These are phyloP conservation scores for Myxocyprinus asiaticus DNA, from an alignment of 2,113 vertebrate genomes.

Conservation along the genomic window DNA sequence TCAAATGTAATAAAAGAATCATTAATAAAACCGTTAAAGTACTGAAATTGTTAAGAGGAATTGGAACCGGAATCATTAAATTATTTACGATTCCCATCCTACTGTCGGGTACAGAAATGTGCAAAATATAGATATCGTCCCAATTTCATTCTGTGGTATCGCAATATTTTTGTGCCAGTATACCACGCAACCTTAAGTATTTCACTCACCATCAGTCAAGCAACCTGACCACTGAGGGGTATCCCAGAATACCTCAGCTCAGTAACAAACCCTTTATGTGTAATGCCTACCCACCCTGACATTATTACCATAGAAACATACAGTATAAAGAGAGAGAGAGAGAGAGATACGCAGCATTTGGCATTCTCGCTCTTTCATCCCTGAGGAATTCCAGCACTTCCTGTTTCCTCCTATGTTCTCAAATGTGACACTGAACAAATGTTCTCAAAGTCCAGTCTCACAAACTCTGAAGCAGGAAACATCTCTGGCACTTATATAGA, in stretches of 20 bases:
- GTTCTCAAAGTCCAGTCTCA: not conserved
- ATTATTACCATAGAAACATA: slow-evolving; percentile 54
- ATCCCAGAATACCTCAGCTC: not conserved
- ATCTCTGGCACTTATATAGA: too few relatives aligned
- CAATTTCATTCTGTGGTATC: too few relatives aligned
- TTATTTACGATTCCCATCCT: too few relatives aligned
- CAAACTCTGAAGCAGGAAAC: not conserved
- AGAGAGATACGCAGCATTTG: slow-evolving; percentile 23
- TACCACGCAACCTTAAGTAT: too few relatives aligned
- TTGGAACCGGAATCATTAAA: too few relatives aligned
- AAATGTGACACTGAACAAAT: slow-evolving; percentile 10
- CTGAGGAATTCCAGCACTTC: slow-evolving; percentile 39
- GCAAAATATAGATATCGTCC: too few relatives aligned
- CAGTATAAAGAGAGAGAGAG: slow-evolving; percentile 45
- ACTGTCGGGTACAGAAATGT: too few relatives aligned
- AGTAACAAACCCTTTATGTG: too few relatives aligned
- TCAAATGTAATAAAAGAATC: too few relatives aligned
- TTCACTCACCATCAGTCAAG: not conserved
- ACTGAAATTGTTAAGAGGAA: too few relatives aligned
- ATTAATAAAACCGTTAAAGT: too few relatives aligned
- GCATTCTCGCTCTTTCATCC: not conserved
- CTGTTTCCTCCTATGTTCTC: slow-evolving; percentile 30
- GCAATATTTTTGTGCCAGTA: too few relatives aligned
- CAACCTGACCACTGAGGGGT: not conserved
- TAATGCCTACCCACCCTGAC: slow-evolving; percentile 27